phyloP scores from a whole-genome alignment of 2,888 invertebrate species.

The Polia nebulosa region DNA sequence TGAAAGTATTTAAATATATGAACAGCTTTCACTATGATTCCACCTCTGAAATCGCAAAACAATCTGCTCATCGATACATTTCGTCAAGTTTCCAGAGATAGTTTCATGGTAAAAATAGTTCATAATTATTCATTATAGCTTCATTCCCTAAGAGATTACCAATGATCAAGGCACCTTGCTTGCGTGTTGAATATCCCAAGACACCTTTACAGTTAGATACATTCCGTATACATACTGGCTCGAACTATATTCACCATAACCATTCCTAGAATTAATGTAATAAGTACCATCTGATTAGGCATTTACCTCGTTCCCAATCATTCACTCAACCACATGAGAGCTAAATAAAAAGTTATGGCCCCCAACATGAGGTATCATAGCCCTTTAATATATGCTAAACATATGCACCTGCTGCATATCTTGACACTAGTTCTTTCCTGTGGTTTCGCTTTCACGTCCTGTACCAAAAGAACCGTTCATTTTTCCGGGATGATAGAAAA shows the following conservation, averaged over 20 bases:
- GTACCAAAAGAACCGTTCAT: too few species aligned
- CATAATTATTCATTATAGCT: too few species aligned
- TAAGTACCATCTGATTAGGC: slow-evolving; percentile 24
- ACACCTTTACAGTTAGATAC: too few species aligned
- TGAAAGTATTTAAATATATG: too few species aligned
- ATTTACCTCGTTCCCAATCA: slow-evolving; percentile 44
- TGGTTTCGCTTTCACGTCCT: not conserved
- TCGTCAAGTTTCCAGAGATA: too few species aligned
- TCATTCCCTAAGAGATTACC: too few species aligned
- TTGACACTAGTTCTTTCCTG: slow-evolving; percentile 25
- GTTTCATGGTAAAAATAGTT: too few species aligned
- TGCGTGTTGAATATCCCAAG: too few species aligned
- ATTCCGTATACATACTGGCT: not conserved
- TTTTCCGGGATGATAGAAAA: not conserved
- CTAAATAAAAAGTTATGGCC: slow-evolving; percentile 60
- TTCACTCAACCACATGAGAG: slow-evolving; percentile 35
- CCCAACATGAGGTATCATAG: slow-evolving; percentile 54
- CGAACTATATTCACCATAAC: slow-evolving; percentile 3
- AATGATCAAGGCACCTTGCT: too few species aligned
- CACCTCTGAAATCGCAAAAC: too few species aligned
- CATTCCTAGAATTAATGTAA: slow-evolving; percentile 10
- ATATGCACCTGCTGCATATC: slow-evolving; percentile 66
- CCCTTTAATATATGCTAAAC: slow-evolving; percentile 76
- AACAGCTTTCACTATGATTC: not conserved
- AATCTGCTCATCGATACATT: too few species aligned